phyloP scores from a whole-genome alignment of 2,888 invertebrate species.

The Folsomia candida region DNA sequence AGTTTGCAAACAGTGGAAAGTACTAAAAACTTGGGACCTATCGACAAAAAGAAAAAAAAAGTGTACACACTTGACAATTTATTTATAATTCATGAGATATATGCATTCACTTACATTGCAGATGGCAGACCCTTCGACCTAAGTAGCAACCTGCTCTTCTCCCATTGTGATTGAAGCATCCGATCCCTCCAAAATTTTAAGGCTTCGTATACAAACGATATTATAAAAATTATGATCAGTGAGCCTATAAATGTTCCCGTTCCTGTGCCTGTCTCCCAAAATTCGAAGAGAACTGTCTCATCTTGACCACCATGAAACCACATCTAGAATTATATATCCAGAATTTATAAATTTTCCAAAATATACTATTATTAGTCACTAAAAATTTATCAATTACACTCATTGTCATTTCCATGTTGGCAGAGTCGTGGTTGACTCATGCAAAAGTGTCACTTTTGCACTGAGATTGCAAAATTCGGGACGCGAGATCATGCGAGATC shows the following conservation, averaged over 20 bases:
- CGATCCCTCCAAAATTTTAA: constrained; percentile 31
- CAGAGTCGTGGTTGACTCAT: background rate
- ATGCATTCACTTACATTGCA: background rate
- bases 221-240: constrained; percentile 26
- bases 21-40: constrained; percentile 27
- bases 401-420: background rate
- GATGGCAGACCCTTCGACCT: background rate
- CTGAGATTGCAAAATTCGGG: too few species aligned
- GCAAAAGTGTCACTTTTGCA: too few species aligned
- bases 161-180: constrained; percentile 10
- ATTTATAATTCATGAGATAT: background rate
- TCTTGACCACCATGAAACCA: constrained; percentile 25
- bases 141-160: constrained; percentile 7
- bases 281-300: constrained; percentile 28
- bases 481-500: too few species aligned
- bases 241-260: constrained; percentile 24
- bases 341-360: too few species aligned
- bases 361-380: too few species aligned
- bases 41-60: background rate
- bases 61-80: background rate
- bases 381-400: background rate
- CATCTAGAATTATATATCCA: constrained; percentile 25
- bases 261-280: constrained; percentile 26
- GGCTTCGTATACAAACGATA: constrained; percentile 35
- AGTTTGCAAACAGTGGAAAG: constrained; percentile 82